These are phyloP conservation scores for Acanthoscelides obtectus DNA, from an alignment of 2,888 invertebrate species.

Conservation along the genomic window DNA sequence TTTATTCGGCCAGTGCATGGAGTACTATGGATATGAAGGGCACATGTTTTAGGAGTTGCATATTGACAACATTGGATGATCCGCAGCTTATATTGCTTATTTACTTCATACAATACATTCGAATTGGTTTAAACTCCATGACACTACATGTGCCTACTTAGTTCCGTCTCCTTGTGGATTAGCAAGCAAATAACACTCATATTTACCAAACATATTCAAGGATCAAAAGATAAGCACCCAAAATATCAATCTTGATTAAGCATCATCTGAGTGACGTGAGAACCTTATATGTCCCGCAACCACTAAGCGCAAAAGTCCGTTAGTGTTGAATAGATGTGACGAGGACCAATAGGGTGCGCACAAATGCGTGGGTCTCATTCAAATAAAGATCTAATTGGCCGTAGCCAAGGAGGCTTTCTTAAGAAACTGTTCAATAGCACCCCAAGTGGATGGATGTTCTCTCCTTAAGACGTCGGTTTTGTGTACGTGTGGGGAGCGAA, in stretches of 20 bases:
- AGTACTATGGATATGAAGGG: too few species aligned
- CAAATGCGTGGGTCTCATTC: background rate
- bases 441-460: background rate
- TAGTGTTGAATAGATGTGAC: background rate
- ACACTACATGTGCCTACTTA: too few species aligned
- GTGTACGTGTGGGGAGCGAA: background rate
- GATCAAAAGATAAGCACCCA: too few species aligned
- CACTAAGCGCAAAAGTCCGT: background rate
- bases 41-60: too few species aligned
- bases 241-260: background rate
- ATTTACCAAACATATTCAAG: too few species aligned
- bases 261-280: background rate
- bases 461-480: background rate
- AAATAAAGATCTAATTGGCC: background rate
- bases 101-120: too few species aligned
- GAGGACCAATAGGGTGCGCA: background rate
- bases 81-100: too few species aligned
- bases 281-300: background rate
- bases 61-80: too few species aligned
- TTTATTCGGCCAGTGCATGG: too few species aligned
- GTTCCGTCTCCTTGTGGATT: too few species aligned
- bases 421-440: background rate
- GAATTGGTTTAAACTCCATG: too few species aligned
- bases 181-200: too few species aligned
- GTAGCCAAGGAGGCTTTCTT: background rate